Evolutionary conservation across 1,140 invertebrate species (phyloP).

Genomic region (Papilio polyxenes): DNA sequence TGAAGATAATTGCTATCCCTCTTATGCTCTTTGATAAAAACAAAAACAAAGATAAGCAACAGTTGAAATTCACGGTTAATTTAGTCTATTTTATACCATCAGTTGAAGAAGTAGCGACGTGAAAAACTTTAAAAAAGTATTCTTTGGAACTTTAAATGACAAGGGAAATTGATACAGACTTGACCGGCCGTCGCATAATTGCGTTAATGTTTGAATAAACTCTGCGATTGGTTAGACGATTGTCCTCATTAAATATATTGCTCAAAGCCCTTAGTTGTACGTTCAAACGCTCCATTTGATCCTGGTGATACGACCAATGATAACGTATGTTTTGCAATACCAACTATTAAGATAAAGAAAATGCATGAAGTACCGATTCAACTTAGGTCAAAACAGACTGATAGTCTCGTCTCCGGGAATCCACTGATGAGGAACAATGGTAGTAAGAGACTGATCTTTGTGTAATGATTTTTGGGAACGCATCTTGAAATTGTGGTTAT

Average conservation of each 20-base stretch:
- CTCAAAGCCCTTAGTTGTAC: constrained; percentile 11
- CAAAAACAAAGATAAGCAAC: neutral
- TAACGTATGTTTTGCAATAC: neutral
- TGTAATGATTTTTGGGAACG: no score
- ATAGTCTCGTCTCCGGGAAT: no score
- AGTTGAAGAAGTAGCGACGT: neutral
- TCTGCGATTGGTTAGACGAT: constrained; percentile 10
- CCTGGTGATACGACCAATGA: neutral
- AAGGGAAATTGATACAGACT: constrained; percentile 5
- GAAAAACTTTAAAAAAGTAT: neutral
- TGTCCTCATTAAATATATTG: constrained; percentile 2
- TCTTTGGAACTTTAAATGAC: neutral
- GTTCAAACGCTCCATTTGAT: constrained; percentile 16
- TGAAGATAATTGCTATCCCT: no score
- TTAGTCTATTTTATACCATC: no score
- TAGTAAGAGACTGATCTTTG: no score
- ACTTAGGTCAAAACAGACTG: no score
- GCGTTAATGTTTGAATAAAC: constrained; percentile 6
- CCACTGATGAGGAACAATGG: no score
- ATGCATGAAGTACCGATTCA: no score
- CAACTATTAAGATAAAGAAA: neutral
- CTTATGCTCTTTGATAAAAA: neutral
- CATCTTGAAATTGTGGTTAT: no score
- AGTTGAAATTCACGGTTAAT: no score
- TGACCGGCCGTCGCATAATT: neutral